Evolutionary conservation across 1,140 invertebrate species (phyloP), one percentile per base, ranked within the genome.

Genomic region (Neodiprion fabricii): DNA sequence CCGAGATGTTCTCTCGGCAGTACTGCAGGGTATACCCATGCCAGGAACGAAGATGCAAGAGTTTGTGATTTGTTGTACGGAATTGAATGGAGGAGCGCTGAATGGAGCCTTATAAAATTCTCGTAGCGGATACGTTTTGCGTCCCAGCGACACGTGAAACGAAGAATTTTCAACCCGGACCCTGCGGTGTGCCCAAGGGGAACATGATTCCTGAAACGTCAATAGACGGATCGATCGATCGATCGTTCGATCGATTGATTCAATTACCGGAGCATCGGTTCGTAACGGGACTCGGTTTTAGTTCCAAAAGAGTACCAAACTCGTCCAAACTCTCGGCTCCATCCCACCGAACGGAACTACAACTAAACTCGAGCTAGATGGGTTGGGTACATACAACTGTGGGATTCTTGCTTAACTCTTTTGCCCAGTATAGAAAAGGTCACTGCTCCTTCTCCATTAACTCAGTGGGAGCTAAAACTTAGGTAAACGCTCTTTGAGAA

Each of bases 401-500:
- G 53, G 9, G n/a, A 61, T n/a, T 61, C 53, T 61, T 61, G 53
- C 53, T 17, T 9, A 12, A 61, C n/a, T 61, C 53, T 61, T 61
- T 61, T 17, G 53, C 28, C 28, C 28, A 40, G 28, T 40, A 5
- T 61, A 4, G 53, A 61, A 61, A 61, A 61, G 53, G 53, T 61
- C 53, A 61, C 53, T 61, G 53, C 53, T 61, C 53, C 53, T 61
- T 12, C 11, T 17, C 53, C n/a, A 61, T 61, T 61, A 61, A 61
- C 53, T 40, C 28, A 61, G 53, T 61, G 53, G 53, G 53, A 61
- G 53, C 53, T 61, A n/a, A 61, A 61, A 61, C n/a, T 61, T 61
- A 61, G 28, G 28, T 40, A 40, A 11, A 61, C 53, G 53, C 11
- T 61, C n/a, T n/a, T 61, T 61, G 8, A 61, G 53, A 61, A 61